Evolutionary conservation across 2,797 vertebrate genomes (phyloP).

Genomic region (Phrynocephalus forsythii): DNA sequence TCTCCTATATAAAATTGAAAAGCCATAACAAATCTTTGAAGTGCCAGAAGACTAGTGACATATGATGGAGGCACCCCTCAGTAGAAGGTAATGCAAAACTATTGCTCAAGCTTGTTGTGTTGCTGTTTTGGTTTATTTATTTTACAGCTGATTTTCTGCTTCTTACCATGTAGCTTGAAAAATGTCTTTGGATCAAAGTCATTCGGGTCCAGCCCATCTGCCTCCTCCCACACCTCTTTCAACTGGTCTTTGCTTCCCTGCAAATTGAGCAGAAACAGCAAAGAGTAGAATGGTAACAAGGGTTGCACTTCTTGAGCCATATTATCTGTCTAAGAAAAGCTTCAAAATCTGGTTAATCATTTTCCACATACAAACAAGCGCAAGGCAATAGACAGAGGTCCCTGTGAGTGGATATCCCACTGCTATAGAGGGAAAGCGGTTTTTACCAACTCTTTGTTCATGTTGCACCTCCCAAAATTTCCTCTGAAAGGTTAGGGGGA

Average conservation of each 20-base stretch:
- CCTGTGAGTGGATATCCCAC: not conserved
- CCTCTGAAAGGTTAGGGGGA: not conserved
- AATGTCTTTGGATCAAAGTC: slow-evolving; percentile 98
- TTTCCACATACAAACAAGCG: not conserved
- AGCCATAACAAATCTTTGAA: not conserved
- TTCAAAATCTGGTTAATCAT: not conserved
- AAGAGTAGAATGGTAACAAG: slow-evolving; percentile 43
- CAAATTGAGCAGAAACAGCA: slow-evolving; percentile 64
- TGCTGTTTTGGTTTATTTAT: not conserved
- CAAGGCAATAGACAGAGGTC: not conserved
- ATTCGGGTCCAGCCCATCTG: slow-evolving; percentile 94
- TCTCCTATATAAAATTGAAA: not conserved
- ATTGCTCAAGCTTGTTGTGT: slow-evolving; percentile 31
- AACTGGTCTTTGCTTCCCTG: slow-evolving; percentile 98
- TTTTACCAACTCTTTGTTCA: not conserved
- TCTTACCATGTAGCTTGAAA: slow-evolving; percentile 96
- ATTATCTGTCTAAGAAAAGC: slow-evolving; percentile 16
- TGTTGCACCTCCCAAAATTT: not conserved
- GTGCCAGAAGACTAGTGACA: not conserved
- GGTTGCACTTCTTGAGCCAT: slow-evolving; percentile 1
- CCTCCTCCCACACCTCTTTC: slow-evolving; percentile 98
- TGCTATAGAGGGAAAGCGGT: not conserved
- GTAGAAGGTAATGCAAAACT: slow-evolving; percentile 36
- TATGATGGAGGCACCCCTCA: not conserved
- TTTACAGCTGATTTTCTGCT: slow-evolving; percentile 33